Evolutionary conservation across 2,888 invertebrate genomes (phyloP).

Genomic region (Pandemis corylana): DNA sequence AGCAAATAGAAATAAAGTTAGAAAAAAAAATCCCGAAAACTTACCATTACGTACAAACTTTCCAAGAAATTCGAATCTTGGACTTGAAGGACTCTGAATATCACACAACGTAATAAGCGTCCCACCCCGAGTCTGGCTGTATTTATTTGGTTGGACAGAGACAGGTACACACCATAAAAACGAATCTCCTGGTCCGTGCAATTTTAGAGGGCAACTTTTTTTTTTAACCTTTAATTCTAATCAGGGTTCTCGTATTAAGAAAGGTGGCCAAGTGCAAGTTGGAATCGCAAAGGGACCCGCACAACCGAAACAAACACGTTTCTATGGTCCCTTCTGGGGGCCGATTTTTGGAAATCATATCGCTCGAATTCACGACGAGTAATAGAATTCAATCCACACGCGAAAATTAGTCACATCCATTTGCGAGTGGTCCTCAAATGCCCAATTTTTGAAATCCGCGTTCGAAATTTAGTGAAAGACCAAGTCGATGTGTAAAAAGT

Average conservation of each 20-base stretch:
- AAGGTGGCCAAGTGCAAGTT: background rate
- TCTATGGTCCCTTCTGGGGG: too few relatives aligned
- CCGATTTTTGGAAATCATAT: too few relatives aligned
- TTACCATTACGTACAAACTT: background rate
- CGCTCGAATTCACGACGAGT: too few relatives aligned
- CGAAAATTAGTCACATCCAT: too few relatives aligned
- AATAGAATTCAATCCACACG: too few relatives aligned
- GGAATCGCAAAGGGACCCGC: too few relatives aligned
- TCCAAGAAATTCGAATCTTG: background rate
- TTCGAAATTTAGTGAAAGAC: too few relatives aligned
- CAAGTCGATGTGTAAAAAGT: too few relatives aligned
- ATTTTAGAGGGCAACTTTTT: background rate
- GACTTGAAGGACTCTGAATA: background rate
- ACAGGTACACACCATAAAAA: background rate
- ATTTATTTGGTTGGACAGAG: constrained; percentile 12
- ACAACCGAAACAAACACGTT: too few relatives aligned
- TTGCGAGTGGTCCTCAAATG: too few relatives aligned
- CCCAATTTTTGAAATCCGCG: too few relatives aligned
- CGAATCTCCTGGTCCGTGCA: background rate
- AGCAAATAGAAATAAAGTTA: background rate
- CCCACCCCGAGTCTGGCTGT: background rate
- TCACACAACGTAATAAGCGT: background rate
- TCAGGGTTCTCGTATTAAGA: background rate
- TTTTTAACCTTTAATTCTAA: background rate
- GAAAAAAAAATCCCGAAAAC: background rate